phyloP scores from a whole-genome alignment of 1,140 invertebrate species.

The Semibalanus balanoides region DNA sequence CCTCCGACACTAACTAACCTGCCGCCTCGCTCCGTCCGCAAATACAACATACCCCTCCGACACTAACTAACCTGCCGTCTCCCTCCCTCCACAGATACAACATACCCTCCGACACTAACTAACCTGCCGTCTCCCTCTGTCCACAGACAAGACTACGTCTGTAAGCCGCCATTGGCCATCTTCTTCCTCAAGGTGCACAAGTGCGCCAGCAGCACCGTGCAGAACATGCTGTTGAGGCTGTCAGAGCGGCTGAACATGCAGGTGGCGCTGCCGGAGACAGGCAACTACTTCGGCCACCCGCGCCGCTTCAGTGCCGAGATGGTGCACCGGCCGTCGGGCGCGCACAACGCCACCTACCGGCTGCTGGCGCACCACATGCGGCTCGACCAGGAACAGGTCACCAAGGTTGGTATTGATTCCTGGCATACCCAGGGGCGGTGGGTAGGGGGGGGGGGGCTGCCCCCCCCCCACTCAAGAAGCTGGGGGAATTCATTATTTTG shows the following conservation, averaged over 20 bases:
- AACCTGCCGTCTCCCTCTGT: no score
- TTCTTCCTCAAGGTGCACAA: conserved; percentile 36
- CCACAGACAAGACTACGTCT: no score
- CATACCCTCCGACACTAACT: no score
- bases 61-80: no score
- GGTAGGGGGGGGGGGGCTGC: no score
- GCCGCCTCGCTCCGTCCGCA: no score
- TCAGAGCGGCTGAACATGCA: conserved; percentile 27
- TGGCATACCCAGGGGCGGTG: no score
- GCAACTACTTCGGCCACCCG: conserved; percentile 28
- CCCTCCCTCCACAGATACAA: no score
- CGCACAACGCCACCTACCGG: conserved; percentile 23
- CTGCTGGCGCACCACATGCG: neutral
- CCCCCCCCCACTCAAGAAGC: no score
- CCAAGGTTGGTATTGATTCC: neutral
- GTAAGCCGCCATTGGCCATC: neutral
- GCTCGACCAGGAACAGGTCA: neutral
- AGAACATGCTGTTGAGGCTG: conserved; percentile 35
- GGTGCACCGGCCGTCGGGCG: conserved; percentile 11
- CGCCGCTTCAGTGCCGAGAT: conserved; percentile 17
- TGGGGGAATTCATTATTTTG: no score
- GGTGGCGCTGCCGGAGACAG: conserved; percentile 29
- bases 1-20: no score
- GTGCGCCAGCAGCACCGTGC: conserved; percentile 34
- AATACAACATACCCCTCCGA: no score